Percentiles rank a stretch among this genome's conserved stretches.
Evolutionary conservation across 2,797 vertebrate genomes (phyloP).

Genomic region (Tragelaphus oryx): DNA sequence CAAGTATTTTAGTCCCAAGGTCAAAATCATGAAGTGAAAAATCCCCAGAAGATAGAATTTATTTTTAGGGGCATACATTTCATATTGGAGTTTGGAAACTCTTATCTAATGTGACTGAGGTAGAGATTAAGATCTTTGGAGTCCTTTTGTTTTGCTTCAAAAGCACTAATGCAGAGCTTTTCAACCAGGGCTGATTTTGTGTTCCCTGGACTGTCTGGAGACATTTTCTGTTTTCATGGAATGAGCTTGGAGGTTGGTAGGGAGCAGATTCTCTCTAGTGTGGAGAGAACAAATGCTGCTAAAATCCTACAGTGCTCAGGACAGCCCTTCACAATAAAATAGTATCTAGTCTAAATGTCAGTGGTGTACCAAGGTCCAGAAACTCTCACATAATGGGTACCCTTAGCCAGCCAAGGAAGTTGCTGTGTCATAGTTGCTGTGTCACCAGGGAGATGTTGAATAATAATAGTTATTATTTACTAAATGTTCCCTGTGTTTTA

Average conservation of each 20-base stretch:
- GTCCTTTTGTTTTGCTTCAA: not conserved
- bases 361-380: not conserved
- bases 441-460: not conserved
- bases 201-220: not conserved
- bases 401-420: not conserved
- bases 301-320: not conserved
- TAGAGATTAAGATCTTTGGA: not conserved
- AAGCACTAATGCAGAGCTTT: not conserved
- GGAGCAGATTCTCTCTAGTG: not conserved
- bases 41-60: not conserved
- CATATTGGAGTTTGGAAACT: not conserved
- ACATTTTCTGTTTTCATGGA: not conserved
- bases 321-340: not conserved
- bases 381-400: not conserved
- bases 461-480: not conserved
- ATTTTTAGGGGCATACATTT: not conserved
- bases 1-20: not conserved
- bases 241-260: not conserved
- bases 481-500: not conserved
- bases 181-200: not conserved
- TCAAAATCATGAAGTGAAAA: slow-evolving; percentile 30
- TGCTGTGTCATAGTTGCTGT: not conserved
- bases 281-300: not conserved
- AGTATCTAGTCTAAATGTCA: not conserved
- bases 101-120: not conserved